Conservation (phyloP, 2,888 invertebrate species). For the Watsonalla cultraria region DNA sequence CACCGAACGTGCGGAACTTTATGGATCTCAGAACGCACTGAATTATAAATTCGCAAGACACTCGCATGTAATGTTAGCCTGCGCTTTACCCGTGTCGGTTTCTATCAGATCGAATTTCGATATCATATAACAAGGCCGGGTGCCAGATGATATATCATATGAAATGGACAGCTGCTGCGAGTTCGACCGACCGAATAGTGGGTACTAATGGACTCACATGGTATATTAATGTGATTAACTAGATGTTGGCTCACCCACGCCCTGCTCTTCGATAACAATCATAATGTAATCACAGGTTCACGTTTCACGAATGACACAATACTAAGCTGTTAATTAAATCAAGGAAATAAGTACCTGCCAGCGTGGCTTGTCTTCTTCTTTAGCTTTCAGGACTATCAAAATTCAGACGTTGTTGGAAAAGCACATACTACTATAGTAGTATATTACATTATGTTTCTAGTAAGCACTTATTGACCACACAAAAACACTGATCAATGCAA, state of each 20-base stretch:
- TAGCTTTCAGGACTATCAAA: background rate
- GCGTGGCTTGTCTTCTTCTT: background rate
- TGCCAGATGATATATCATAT: conserved; percentile 69
- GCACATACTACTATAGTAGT: too few species aligned
- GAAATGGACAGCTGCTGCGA: conserved; percentile 66
- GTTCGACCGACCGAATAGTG: conserved; percentile 48
- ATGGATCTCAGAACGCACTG: conserved; percentile 47
- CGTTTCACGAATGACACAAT: conserved; percentile 22
- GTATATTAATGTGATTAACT: conserved; percentile 35
- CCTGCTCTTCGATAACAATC: conserved; percentile 40
- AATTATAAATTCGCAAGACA: conserved; percentile 34
- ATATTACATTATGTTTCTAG: too few species aligned
- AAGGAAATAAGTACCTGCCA: background rate
- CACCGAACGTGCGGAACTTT: conserved; percentile 43
- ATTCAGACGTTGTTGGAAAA: too few species aligned
- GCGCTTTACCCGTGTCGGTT: conserved; percentile 59
- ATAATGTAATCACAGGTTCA: conserved; percentile 35
- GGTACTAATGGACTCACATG: conserved; percentile 29
- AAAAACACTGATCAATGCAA: background rate
- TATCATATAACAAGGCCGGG: conserved; percentile 66
- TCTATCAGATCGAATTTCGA: conserved; percentile 56
- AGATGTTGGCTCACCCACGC: conserved; percentile 33
- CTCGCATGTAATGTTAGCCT: conserved; percentile 48
- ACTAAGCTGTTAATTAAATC: conserved; percentile 2
- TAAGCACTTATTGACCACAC: background rate